Base-by-base conservation (phyloP, 2,113 vertebrate genomes). In the Epinephelus moara region DNA sequence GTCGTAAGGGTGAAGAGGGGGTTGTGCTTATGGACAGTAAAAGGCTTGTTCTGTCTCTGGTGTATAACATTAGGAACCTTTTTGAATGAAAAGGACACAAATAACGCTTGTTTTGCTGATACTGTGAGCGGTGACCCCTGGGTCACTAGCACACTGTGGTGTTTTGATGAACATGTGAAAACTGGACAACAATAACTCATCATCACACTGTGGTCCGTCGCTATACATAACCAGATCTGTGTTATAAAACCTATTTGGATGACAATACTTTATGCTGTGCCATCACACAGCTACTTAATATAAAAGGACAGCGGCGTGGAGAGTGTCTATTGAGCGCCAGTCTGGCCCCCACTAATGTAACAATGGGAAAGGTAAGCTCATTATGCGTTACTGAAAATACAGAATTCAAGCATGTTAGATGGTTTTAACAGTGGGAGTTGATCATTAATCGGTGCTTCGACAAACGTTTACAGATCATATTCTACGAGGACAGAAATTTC, bases 181-280 rank as follows among this genome's bases (percentile, higher is more conserved):
- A 89, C 18, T 2, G 72, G 74, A 84, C 89, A 92, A 94, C 88
- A 89, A 87, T 80, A 85, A 90, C 50, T 84, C 80, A 62, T 78
- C 71, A 77, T 75, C 70, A 42, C 78, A 82, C 67, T 6, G 52
- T 42, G 19, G 50, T 5, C 80, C 53, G 9, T 80, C 18, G 50
- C 90, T 83, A 80, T 82, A 90, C 89, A 83, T 89, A 84, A 87
- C 75, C 85, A 84, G 86, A 86, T 89, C 73, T 84, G 85, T 77
- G 59, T 88, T 81, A 91, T 91, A 82, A 89, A 82, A 88, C 81
- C 68, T 17, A 90, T 91, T 89, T 91, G 90, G 85, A 93, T 90
- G 85, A 94, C 87, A 94, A 94, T 92, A 91, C 93, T 88, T 94
- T 93, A 85, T 94, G 93, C 93, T 93, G 91, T 86, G 91, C 88